Percentiles rank a stretch among this genome's conserved stretches.
phyloP scores from a whole-genome alignment of 2,797 vertebrate species.

The Gila robusta region DNA sequence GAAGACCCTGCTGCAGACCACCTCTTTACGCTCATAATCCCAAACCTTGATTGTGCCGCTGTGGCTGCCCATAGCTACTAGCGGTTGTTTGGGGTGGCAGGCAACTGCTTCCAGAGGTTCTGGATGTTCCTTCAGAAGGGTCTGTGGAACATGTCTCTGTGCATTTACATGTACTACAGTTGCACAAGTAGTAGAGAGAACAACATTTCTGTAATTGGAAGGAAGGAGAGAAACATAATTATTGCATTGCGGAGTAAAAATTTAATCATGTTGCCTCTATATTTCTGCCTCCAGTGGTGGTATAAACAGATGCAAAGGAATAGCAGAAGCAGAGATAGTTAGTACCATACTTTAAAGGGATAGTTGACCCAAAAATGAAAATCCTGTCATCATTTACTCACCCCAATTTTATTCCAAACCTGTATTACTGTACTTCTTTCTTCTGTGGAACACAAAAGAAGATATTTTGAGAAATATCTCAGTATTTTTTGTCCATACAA shows the following conservation, averaged over 20 bases:
- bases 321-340: neutral
- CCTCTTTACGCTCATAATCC: slow-evolving; percentile 80
- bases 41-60: slow-evolving; percentile 87
- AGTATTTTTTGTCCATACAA: neutral
- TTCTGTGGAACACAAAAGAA: neutral
- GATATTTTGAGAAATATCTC: neutral
- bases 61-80: slow-evolving; percentile 82
- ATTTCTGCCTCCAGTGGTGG: neutral
- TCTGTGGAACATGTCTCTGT: slow-evolving; percentile 71
- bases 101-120: slow-evolving; percentile 81
- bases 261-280: neutral
- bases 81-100: slow-evolving; percentile 84
- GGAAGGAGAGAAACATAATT: slow-evolving; percentile 29
- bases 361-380: neutral
- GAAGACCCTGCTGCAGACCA: slow-evolving; percentile 82
- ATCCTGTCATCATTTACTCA: neutral
- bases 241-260: neutral
- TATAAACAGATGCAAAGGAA: neutral
- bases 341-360: neutral
- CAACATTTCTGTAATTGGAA: slow-evolving; percentile 84
- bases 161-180: slow-evolving; percentile 80
- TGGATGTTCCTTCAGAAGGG: slow-evolving; percentile 79
- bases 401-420: neutral
- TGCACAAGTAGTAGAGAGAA: slow-evolving; percentile 84
- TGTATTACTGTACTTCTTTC: neutral